phyloP scores from a whole-genome alignment of 2,888 invertebrate genomes.

The Cantharis nigra region DNA sequence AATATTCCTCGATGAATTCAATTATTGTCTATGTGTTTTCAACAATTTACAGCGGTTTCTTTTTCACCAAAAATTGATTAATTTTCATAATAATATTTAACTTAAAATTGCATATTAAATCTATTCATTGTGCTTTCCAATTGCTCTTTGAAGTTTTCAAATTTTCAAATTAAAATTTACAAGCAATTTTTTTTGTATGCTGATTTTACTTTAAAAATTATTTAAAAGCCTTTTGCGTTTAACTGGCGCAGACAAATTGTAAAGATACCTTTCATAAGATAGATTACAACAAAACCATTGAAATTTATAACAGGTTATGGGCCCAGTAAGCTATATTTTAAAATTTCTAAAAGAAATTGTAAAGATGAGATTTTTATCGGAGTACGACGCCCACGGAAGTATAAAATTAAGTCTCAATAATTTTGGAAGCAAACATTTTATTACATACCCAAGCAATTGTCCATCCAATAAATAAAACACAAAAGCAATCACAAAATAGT shows the following conservation, averaged over 20 bases:
- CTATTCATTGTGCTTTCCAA: not conserved
- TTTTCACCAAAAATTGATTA: not conserved
- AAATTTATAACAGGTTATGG: no score
- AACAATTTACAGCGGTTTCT: constrained; percentile 13
- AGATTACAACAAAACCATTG: no score
- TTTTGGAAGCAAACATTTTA: not conserved
- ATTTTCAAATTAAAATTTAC: not conserved
- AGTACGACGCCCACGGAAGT: no score
- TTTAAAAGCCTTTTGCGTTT: not conserved
- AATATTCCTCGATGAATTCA: constrained; percentile 29
- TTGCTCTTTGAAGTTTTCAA: not conserved
- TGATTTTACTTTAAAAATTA: not conserved
- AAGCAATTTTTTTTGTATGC: not conserved
- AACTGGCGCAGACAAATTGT: not conserved
- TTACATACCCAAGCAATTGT: not conserved
- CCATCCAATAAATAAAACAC: not conserved
- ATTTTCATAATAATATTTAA: not conserved
- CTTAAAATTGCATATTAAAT: not conserved
- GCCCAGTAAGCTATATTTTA: no score
- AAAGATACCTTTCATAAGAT: no score
- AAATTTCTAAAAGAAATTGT: no score
- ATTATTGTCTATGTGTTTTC: constrained; percentile 32
- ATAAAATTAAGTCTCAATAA: no score
- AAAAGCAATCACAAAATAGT: not conserved
- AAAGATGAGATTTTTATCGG: no score